phyloP scores from a whole-genome alignment of 2,888 invertebrate genomes.

The Elysia crispata region DNA sequence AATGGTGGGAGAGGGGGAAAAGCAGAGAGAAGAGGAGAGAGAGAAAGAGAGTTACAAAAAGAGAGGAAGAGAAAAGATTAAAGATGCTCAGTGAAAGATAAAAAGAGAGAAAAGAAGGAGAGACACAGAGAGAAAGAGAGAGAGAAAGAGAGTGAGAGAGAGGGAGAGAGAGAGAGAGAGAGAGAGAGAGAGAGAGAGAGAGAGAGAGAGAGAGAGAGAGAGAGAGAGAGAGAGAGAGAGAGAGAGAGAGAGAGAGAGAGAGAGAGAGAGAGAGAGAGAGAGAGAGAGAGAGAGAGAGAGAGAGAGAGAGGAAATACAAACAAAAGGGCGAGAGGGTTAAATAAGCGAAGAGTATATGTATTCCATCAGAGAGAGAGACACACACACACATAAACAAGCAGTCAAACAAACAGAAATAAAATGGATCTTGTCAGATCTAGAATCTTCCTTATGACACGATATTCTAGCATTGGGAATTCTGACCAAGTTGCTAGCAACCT shows the following conservation, averaged over 20 bases:
- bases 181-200: background rate
- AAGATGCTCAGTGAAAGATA: background rate
- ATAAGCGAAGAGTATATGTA: too few relatives aligned
- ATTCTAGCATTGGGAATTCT: too few relatives aligned
- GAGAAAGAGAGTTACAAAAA: background rate
- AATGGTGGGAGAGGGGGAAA: too few relatives aligned
- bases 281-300: slow-evolving; percentile 20
- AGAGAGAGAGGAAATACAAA: background rate
- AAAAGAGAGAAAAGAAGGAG: background rate
- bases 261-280: background rate
- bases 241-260: background rate
- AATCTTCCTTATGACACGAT: too few relatives aligned
- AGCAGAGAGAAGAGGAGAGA: background rate
- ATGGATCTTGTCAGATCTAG: too few relatives aligned
- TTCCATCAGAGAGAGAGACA: too few relatives aligned
- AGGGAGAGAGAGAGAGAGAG: too few relatives aligned
- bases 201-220: background rate
- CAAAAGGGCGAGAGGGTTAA: background rate
- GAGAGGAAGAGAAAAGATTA: background rate
- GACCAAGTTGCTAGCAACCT: too few relatives aligned
- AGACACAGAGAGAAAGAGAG: too few relatives aligned
- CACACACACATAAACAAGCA: too few relatives aligned
- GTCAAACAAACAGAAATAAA: too few relatives aligned
- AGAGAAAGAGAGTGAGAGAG: too few relatives aligned
- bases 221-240: background rate